phyloP scores from a whole-genome alignment of 2,113 vertebrate species.

The Cricetomys ansorgei region DNA sequence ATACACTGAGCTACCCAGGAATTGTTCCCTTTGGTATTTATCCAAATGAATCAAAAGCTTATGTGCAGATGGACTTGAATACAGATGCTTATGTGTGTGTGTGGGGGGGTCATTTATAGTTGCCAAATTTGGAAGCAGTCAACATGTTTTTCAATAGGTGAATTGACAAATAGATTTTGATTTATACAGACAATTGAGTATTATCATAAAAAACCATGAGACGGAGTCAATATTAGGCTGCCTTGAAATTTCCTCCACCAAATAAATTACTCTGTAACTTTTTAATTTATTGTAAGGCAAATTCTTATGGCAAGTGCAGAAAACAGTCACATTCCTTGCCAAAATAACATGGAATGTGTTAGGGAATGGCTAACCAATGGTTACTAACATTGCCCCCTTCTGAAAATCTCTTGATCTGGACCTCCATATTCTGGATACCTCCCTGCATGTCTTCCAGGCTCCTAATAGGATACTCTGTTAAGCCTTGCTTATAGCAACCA shows the following conservation, averaged over 20 bases:
- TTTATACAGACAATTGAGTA: not conserved
- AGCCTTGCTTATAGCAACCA: not conserved
- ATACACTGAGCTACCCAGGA: rapidly evolving
- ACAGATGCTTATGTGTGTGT: too few species aligned
- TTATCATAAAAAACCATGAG: not conserved
- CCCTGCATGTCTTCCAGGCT: not conserved
- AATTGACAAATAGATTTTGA: not conserved
- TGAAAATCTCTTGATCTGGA: not conserved
- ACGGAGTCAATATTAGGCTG: not conserved
- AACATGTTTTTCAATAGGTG: not conserved
- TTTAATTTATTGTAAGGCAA: not conserved
- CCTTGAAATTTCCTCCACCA: not conserved
- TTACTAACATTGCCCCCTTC: not conserved
- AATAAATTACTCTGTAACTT: not conserved
- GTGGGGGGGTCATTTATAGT: not conserved
- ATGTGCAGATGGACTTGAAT: not conserved
- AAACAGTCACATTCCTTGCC: not conserved
- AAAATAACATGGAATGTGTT: too few species aligned
- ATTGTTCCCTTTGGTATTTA: not conserved
- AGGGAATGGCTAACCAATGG: too few species aligned
- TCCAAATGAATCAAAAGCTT: not conserved
- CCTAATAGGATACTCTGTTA: not conserved
- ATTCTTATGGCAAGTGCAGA: not conserved
- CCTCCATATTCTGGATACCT: not conserved
- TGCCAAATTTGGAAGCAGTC: not conserved